A percentile compares a stretch with the other conserved stretches of the same genome.
These are phyloP conservation scores for Perognathus longimembris DNA, from an alignment of 2,113 vertebrate genomes.

Conservation along the genomic window DNA sequence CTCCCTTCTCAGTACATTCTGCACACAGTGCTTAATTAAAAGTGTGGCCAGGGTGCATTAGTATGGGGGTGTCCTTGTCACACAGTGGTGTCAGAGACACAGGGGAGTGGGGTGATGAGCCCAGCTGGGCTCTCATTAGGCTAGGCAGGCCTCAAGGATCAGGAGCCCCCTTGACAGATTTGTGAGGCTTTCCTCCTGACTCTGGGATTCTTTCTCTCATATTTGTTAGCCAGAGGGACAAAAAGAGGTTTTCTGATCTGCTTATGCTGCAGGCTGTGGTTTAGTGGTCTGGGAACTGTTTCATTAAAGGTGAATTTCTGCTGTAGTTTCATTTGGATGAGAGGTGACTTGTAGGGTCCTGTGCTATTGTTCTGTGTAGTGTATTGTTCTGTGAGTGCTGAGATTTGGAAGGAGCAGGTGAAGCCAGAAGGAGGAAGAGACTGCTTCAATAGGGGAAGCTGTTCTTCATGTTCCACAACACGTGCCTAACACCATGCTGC, in stretches of 20 bases:
- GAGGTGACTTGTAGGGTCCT: background rate
- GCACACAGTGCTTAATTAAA: slow-evolving; percentile 59
- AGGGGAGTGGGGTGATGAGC: background rate
- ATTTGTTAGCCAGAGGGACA: background rate
- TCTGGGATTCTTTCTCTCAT: background rate
- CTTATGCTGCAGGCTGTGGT: background rate
- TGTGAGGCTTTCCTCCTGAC: background rate
- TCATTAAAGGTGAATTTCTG: slow-evolving; percentile 4
- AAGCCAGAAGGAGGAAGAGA: background rate
- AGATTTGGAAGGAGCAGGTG: background rate
- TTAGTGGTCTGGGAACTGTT: background rate
- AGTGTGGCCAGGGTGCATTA: slow-evolving; percentile 11
- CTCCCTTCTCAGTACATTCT: background rate
- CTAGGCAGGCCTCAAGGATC: background rate
- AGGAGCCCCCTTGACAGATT: background rate
- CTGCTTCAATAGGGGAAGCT: background rate
- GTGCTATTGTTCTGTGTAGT: background rate
- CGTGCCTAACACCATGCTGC: accelerated
- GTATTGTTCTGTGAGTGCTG: background rate
- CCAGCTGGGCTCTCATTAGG: background rate
- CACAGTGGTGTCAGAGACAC: background rate
- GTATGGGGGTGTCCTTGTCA: background rate
- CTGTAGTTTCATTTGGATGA: background rate
- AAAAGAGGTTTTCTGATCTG: background rate
- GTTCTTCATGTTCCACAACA: background rate